Percentiles rank a stretch among this genome's conserved stretches.
phyloP scores from a whole-genome alignment of 2,888 invertebrate genomes.

The Drosophila pseudotalamancana region DNA sequence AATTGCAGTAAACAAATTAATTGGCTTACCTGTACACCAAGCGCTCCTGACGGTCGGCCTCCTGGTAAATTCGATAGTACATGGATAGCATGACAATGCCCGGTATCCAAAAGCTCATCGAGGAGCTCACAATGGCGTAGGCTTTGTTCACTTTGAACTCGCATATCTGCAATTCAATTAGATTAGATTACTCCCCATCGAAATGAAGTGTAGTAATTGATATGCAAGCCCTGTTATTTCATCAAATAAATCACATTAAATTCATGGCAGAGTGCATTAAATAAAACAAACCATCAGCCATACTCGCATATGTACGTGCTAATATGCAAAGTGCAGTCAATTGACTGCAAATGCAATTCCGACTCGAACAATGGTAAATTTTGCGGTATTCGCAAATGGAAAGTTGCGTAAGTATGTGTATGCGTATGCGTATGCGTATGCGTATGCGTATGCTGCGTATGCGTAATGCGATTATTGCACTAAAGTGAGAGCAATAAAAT shows the following conservation, averaged over 20 bases:
- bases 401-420: too few species aligned
- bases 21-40: conserved; percentile 90
- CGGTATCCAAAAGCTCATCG: conserved; percentile 97
- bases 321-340: conserved; percentile 46
- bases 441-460: conserved; percentile 67
- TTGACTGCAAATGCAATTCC: conserved; percentile 17
- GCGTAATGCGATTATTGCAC: conserved; percentile 57
- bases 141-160: conserved; percentile 93
- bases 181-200: conserved; percentile 9
- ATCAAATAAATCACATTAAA: conserved; percentile 41
- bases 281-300: neutral
- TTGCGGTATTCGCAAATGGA: conserved; percentile 9
- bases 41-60: conserved; percentile 93
- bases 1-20: conserved; percentile 46
- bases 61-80: conserved; percentile 95
- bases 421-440: too few species aligned
- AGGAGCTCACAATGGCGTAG: conserved; percentile 94
- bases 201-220: conserved; percentile 5
- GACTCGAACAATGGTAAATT: conserved; percentile 25
- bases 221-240: conserved; percentile 13
- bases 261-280: conserved; percentile 3
- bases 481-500: conserved; percentile 60
- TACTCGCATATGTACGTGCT: conserved; percentile 5
- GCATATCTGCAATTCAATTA: conserved; percentile 85
- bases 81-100: conserved; percentile 96